Evolutionary conservation across 23 tunicate genomes (phyloP).

Genomic region (Clavelina lepadiformis): DNA sequence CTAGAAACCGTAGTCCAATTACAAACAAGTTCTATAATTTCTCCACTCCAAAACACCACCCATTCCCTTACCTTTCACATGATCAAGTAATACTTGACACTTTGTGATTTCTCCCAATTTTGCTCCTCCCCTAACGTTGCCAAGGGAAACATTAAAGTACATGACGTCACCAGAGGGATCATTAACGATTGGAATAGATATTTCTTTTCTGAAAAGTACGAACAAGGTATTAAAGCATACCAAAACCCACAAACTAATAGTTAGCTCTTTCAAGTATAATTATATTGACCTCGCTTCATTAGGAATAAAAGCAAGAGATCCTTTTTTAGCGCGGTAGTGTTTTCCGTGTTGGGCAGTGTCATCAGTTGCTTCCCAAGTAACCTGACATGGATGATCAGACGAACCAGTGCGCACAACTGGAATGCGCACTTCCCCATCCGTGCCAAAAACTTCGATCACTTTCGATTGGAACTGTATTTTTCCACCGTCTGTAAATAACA

Average conservation of each 20-base stretch:
- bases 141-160: slow-evolving; percentile 58
- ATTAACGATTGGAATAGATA: slow-evolving; percentile 68
- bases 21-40: no score
- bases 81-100: slow-evolving; percentile 51
- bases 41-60: no score
- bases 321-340: slow-evolving; percentile 73
- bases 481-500: slow-evolving; percentile 77
- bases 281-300: slow-evolving; percentile 53
- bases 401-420: slow-evolving; percentile 63
- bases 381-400: slow-evolving; percentile 58
- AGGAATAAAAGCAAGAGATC: slow-evolving; percentile 55
- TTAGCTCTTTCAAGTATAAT: background rate
- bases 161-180: slow-evolving; percentile 88
- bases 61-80: slow-evolving; percentile 53
- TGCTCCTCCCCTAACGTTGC: slow-evolving; percentile 56
- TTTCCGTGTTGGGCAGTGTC: slow-evolving; percentile 80
- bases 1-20: no score
- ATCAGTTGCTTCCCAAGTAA: slow-evolving; percentile 87
- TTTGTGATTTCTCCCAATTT: slow-evolving; percentile 50
- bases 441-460: slow-evolving; percentile 42
- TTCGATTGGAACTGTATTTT: slow-evolving; percentile 41
- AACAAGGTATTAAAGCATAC: no score
- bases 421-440: slow-evolving; percentile 61
- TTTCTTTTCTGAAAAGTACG: slow-evolving; percentile 46
- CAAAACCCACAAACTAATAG: background rate